Conservation (phyloP, 2,797 vertebrate species). For the Salmo trutta region DNA sequence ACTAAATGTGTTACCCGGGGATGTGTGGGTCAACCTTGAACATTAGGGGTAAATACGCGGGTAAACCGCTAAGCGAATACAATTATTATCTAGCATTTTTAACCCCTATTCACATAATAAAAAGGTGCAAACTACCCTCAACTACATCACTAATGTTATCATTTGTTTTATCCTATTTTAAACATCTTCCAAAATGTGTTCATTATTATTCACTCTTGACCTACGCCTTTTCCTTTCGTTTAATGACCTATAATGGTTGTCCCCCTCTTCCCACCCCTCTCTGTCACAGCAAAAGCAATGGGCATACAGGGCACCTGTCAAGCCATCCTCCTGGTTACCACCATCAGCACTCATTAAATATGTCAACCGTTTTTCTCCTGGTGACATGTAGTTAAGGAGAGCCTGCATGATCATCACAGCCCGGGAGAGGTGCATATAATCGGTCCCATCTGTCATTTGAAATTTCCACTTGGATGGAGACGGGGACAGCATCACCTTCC, state of each 20-base stretch:
- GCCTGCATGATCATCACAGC: slow-evolving; percentile 52
- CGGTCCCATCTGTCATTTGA: slow-evolving; percentile 59
- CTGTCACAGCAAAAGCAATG: slow-evolving; percentile 25
- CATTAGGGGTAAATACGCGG: neutral
- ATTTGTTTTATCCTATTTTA: neutral
- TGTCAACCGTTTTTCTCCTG: slow-evolving; percentile 57
- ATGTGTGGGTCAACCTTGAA: neutral
- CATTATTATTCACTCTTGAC: neutral
- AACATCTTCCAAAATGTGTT: neutral
- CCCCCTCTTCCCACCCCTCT: neutral
- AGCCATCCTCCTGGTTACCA: slow-evolving; percentile 5
- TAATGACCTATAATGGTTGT: neutral
- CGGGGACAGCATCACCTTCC: slow-evolving; percentile 33
- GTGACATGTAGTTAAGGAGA: slow-evolving; percentile 70
- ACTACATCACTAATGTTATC: neutral
- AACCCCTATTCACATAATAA: neutral
- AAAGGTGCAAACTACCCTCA: neutral
- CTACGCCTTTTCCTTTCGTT: neutral
- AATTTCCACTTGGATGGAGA: slow-evolving; percentile 57
- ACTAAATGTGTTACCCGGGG: no score
- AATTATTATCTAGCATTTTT: neutral
- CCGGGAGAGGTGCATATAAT: slow-evolving; percentile 30
- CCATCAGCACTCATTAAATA: slow-evolving; percentile 65
- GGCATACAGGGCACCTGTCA: slow-evolving; percentile 58
- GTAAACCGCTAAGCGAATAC: neutral